Conservation (phyloP, 2,888 invertebrate genomes). For the Masnerella sp. region DNA sequence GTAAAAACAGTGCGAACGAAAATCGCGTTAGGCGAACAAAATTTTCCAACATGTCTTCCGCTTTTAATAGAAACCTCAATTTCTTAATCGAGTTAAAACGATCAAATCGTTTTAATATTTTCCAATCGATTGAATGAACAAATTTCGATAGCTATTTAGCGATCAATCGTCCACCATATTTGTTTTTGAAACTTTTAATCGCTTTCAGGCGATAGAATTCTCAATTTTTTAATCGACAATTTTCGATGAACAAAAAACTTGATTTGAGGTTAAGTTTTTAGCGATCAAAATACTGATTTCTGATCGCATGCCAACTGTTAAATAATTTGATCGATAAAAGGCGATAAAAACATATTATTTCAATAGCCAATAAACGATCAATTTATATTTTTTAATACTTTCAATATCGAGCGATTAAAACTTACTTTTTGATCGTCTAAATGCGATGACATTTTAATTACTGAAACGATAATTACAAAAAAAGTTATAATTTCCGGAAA, state of each 20-base stretch:
- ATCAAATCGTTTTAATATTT: neutral
- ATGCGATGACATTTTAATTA: neutral
- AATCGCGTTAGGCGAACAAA: neutral
- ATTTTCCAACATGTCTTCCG: too few species aligned
- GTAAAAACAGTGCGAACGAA: neutral
- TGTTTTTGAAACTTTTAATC: neutral
- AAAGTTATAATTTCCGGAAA: too few species aligned
- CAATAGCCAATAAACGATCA: neutral
- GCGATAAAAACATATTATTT: conserved; percentile 1
- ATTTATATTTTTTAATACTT: too few species aligned
- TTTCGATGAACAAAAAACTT: neutral
- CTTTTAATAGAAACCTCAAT: neutral
- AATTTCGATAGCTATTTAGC: neutral
- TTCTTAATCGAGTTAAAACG: neutral
- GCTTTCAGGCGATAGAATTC: conserved; percentile 1
- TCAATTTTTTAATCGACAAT: neutral
- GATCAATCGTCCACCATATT: neutral
- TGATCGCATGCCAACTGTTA: neutral
- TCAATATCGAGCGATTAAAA: neutral
- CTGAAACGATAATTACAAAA: too few species aligned
- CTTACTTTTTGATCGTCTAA: neutral
- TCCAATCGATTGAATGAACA: neutral
- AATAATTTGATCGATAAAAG: neutral
- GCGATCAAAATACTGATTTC: neutral
- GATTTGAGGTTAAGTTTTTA: neutral